Base-by-base conservation (phyloP, 2,113 vertebrate species). In the Glareola pratincola region DNA sequence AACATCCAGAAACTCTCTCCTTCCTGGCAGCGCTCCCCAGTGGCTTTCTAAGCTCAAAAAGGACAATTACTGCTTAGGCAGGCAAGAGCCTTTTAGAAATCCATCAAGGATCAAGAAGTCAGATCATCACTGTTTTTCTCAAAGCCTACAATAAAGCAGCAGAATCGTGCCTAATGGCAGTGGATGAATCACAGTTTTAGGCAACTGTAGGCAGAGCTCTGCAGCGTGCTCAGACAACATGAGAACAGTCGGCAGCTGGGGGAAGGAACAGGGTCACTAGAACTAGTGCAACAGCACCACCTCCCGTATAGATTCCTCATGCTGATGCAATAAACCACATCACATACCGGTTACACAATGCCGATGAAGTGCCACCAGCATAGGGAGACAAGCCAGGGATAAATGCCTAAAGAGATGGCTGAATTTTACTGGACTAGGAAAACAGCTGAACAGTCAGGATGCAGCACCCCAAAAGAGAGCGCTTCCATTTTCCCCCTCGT, bases 261-360 rank as follows among this genome's bases (percentile, higher is more conserved):
- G 41, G 57, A 75, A 56, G 86, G 57, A 91, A 74, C 1, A 3
- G 12, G 53, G 48, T 87, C 89, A 76, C 69, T 48, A 72, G 59
- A 89, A 68, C 47, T 30, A 73, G 94, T n/a, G 91, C 95, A 97
- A 97, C 59, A 96, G 96, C 95, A 96, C 97, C 97, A 97, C 67
- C 97, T 96, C 94, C 91, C 0, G 95, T 77, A 78, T 76, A 32
- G 76, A 78, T 67, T 90, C 83, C 80, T 88, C 19, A 1, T 6
- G 71, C 41, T 94, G 94, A 85, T 68, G 84, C 86, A 94, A 95
- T 26, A 87, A 95, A 91, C 84, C 91, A 91, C 80, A 91, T 53
- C 77, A 75, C 64, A 91, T 8, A 63, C 4, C 59, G 51, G 56
- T 89, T 73, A 73, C 77, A 92, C 95, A 97, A 89, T 15, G 56